Evolutionary conservation across 1,140 invertebrate species (phyloP), one percentile per base, ranked within the genome.

Genomic region (Macrobrachium rosenbergii): DNA sequence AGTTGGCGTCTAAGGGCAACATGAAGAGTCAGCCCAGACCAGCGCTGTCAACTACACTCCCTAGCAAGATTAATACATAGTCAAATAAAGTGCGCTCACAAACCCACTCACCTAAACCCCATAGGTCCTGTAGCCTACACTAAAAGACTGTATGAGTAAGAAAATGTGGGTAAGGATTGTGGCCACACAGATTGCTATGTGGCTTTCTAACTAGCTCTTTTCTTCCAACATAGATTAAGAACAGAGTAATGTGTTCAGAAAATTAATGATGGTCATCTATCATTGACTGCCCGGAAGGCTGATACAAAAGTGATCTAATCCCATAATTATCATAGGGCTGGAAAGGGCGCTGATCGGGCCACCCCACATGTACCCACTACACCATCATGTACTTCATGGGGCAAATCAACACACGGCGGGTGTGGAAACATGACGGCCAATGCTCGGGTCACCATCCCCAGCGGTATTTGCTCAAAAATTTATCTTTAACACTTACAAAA

Each of bases 401-500:
- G 78, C 78, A 81, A 81, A 81, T 67, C 60, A 81, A 81, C 60
- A 81, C 45, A 64, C 64, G 78, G 60, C 78, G 78, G 78, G 72
- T 76, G 69, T 83, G 73, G 72, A 83, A 82, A 83, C 81, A 75
- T 73, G 69, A 73, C 23, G 67, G 81, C 64, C 67, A 21, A 62
- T 58, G 81, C 45, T 52, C 75, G 77, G 83, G 75, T 37, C 75
- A 67, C 83, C 83, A 82, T 82, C 81, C 69, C 81, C 81, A 73
- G 81, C 64, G 45, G 63, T 85, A 78, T 85, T 72, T 85, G 62
- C 76, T 85, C 83, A 85, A 85, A 85, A 85, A 85, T 77, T 76
- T 62, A 62, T 85, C 83, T 79, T 60, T 78, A 85, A 85, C 83
- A 77, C 62, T 85, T 85, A 85, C 76, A 85, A 85, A 85, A 85